Percentiles rank a stretch among this genome's conserved stretches.
Conservation (phyloP, 2,797 vertebrate species). For the Pseudochromis fuscus region DNA sequence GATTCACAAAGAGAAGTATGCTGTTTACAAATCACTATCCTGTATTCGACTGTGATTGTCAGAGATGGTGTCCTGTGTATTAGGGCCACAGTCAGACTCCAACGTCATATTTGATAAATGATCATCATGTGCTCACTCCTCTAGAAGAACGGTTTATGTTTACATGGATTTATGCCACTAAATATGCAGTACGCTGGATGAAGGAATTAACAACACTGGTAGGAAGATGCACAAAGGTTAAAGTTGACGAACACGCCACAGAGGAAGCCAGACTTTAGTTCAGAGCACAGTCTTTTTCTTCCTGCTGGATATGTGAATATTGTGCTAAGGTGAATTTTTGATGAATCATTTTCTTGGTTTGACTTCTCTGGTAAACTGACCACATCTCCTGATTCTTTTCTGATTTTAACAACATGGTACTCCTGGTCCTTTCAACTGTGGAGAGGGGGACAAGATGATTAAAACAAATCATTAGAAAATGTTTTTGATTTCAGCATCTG, state of each 20-base stretch:
- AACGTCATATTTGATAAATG: neutral
- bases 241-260: neutral
- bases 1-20: constrained; percentile 35
- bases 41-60: neutral
- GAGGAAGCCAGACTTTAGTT: neutral
- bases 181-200: constrained; percentile 19
- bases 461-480: constrained; percentile 25
- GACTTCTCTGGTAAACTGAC: constrained; percentile 25
- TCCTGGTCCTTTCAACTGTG: constrained; percentile 4
- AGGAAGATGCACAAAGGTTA: neutral
- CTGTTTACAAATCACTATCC: constrained; percentile 37
- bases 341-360: too few species aligned
- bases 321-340: neutral
- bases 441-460: neutral
- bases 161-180: constrained; percentile 20
- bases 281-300: constrained; percentile 1
- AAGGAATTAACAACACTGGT: neutral
- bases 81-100: neutral
- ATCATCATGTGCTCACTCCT: neutral
- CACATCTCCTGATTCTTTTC: constrained; percentile 2
- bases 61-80: neutral
- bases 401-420: neutral
- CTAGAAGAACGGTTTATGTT: constrained; percentile 28
- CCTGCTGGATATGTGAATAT: neutral
- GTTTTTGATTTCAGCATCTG: constrained; percentile 27